phyloP scores from a whole-genome alignment of 1,140 invertebrate species.

The Andrena cerasifolii region DNA sequence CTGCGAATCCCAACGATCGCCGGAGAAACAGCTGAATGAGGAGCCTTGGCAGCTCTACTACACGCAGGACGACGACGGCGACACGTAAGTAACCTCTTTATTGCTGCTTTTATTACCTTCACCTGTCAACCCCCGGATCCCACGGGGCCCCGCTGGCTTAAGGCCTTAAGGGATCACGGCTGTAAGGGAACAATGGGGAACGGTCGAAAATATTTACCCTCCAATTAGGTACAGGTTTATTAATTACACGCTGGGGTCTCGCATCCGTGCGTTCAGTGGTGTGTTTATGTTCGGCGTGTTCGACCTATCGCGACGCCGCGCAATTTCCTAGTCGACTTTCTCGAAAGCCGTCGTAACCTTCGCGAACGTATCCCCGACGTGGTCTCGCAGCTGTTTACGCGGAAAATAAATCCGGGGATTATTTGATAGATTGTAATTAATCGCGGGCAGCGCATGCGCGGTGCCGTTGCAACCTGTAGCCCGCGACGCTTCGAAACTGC shows the following conservation, averaged over 20 bases:
- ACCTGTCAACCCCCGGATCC: too few species aligned
- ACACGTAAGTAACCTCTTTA: constrained; percentile 85
- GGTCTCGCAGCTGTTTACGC: not conserved
- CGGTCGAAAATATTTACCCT: too few species aligned
- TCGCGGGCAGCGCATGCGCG: not conserved
- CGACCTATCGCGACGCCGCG: too few species aligned
- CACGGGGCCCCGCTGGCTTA: too few species aligned
- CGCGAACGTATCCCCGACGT: not conserved
- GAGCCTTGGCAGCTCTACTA: constrained; percentile 84
- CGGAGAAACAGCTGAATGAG: constrained; percentile 59
- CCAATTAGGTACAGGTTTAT: too few species aligned
- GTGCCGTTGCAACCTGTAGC: constrained; percentile 19
- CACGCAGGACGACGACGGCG: constrained; percentile 87
- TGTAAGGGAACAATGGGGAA: too few species aligned
- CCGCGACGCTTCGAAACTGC: not conserved
- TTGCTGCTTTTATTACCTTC: too few species aligned
- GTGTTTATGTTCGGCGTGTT: too few species aligned
- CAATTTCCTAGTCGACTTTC: too few species aligned
- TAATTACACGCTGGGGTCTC: too few species aligned
- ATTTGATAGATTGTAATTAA: not conserved
- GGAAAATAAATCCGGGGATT: constrained; percentile 3
- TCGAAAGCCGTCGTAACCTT: constrained; percentile 1
- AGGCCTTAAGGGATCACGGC: too few species aligned
- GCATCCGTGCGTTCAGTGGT: too few species aligned
- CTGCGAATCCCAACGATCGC: not conserved